A percentile compares a stretch with the other conserved stretches of the same genome.
These are phyloP conservation scores for Heterochromis multidens DNA, from an alignment of 2,113 vertebrate species.

Conservation along the genomic window DNA sequence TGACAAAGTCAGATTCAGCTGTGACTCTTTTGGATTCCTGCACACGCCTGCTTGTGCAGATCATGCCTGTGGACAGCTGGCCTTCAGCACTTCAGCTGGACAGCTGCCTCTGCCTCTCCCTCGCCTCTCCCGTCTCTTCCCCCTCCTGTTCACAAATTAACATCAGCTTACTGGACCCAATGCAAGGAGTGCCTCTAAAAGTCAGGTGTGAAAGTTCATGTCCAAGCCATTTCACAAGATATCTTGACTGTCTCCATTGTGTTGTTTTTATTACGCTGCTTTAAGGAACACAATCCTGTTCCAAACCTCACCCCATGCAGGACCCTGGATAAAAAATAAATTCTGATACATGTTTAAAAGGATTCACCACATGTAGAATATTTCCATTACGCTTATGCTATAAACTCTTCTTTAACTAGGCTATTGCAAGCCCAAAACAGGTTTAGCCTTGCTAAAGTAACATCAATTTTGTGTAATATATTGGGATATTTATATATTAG, in stretches of 20 bases:
- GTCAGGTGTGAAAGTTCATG: neutral
- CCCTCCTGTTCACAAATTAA: slow-evolving; percentile 42
- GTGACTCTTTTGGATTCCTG: slow-evolving; percentile 70
- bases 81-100: slow-evolving; percentile 34
- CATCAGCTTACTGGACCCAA: neutral
- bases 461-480: too few relatives aligned
- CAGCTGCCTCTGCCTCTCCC: slow-evolving; percentile 68
- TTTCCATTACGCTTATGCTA: neutral
- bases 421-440: neutral
- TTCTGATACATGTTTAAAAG: too few relatives aligned
- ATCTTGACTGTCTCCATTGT: neutral
- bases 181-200: neutral
- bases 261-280: too few relatives aligned
- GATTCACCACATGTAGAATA: too few relatives aligned
- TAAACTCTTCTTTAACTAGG: neutral
- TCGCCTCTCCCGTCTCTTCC: neutral
- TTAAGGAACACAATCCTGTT: neutral
- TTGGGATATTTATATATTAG: too few relatives aligned
- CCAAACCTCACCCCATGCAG: neutral
- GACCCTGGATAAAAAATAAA: neutral
- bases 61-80: slow-evolving; percentile 70
- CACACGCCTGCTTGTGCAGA: slow-evolving; percentile 73
- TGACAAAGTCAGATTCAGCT: slow-evolving; percentile 64
- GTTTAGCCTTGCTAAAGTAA: neutral
- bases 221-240: neutral